These are phyloP conservation scores for Deladenus siricidicola DNA, from an alignment of 2,888 invertebrate genomes.

Conservation along the genomic window DNA sequence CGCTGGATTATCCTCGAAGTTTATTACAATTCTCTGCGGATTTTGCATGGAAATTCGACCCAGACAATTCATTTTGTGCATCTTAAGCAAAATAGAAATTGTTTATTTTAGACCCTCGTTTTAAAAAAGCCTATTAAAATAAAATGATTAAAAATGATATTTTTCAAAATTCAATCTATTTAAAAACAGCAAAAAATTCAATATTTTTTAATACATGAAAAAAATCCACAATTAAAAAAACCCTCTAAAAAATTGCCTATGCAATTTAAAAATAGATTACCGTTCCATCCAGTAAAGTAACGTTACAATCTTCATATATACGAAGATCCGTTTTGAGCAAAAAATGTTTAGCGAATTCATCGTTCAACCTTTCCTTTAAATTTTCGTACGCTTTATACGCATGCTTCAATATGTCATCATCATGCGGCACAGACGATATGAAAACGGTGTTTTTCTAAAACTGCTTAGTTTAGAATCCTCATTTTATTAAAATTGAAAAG, in stretches of 20 bases:
- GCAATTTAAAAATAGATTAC: background rate
- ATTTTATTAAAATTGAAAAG: no score
- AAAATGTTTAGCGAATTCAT: background rate
- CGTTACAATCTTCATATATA: background rate
- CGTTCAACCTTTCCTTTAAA: background rate
- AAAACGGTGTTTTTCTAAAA: no score
- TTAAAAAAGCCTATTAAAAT: no score
- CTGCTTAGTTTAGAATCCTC: no score
- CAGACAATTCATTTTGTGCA: constrained; percentile 5
- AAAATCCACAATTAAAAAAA: no score
- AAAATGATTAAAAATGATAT: no score
- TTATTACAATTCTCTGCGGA: background rate
- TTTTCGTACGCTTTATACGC: background rate
- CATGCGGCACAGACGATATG: no score
- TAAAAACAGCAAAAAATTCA: no score
- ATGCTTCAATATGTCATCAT: no score
- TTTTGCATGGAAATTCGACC: background rate
- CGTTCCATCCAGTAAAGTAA: background rate
- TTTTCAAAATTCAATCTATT: no score
- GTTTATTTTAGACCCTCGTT: background rate
- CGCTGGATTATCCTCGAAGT: constrained; percentile 75
- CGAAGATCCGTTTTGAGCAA: background rate
- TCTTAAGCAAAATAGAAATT: background rate
- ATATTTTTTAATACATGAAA: no score
- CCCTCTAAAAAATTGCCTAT: no score